Conservation (phyloP, 2,113 vertebrate genomes). For the Serilophus lunatus region DNA sequence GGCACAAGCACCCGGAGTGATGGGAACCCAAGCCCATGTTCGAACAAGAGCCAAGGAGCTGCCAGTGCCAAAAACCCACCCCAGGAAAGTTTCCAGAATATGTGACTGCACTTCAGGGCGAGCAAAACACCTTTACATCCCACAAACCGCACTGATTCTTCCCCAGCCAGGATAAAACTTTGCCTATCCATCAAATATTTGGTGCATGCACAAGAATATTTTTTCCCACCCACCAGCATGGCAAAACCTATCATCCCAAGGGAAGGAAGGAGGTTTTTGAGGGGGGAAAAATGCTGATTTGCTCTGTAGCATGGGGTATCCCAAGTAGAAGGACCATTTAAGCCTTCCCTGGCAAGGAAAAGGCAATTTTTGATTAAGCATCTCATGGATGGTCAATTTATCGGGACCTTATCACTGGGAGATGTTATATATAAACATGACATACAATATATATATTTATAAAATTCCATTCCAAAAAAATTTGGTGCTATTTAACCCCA, state of each 20-base stretch:
- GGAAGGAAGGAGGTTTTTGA: rapidly evolving
- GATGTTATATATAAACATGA: not conserved
- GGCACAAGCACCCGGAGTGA: not conserved
- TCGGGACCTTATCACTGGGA: not conserved
- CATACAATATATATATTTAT: not conserved
- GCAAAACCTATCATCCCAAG: not conserved
- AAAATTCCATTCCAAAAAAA: not conserved
- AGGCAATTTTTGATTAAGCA: not conserved
- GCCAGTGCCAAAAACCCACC: not conserved
- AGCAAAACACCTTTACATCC: not conserved
- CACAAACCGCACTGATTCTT: not conserved
- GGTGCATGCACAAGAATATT: not conserved
- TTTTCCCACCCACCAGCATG: rapidly evolving
- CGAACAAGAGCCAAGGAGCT: not conserved
- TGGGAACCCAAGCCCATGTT: not conserved
- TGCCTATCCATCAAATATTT: not conserved
- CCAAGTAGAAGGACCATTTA: not conserved
- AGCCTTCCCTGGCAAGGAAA: not conserved
- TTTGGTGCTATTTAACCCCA: not conserved
- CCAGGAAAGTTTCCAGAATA: not conserved
- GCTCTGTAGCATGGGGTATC: not conserved
- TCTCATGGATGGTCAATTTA: not conserved
- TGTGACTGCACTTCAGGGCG: rapidly evolving
- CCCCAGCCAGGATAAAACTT: not conserved
- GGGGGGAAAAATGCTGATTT: rapidly evolving